Base-by-base conservation (phyloP, 1,140 invertebrate genomes). In the Helicorthomorpha holstii region DNA sequence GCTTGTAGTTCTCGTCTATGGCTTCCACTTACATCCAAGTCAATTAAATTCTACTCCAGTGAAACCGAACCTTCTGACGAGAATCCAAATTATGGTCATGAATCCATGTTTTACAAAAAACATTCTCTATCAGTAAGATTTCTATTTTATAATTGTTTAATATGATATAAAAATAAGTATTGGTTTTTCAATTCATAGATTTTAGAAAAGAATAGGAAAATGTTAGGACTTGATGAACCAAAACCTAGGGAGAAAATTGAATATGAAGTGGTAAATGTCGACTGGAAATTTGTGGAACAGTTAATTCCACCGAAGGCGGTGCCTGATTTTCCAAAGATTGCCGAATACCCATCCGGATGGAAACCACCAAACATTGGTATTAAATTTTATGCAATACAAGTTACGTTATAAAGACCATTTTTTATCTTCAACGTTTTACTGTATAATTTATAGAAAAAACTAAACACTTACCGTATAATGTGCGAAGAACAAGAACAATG, bases 251-350 rank as follows among this genome's bases (percentile, higher is more conserved):
- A 34, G 7, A 16, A 34, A 16, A 34, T 34, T 34, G 29, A 34
- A 34, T 7, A 7, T 34, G 29, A 34, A 16, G 29, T 7, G 29
- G 7, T 16, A 7, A 34, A 16, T 21, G 38, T 25, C 1, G 49
- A 51, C 3, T 60, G 59, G 58, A 34, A 54, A 14, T 59, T 42
- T 53, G 57, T 60, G 1, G 59, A 60, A 27, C 25, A 55, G 29
- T 48, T 60, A 3, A 38, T 58, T 19, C 58, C 59, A 38, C 56
- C 56, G 7, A 52, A 50, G 23, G n/a, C 52, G n/a, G 34, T 51
- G 4, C 44, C 57, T 10, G 38, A 48, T 14, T 21, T n/a, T 12
- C 50, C 48, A 27, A 24, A 16, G 7, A 34, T 29, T 12, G 42
- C 48, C 24, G 7, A 47, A 3, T 52, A 47, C 1, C 10, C 34